Evolutionary conservation across 2,888 invertebrate genomes (phyloP).

Genomic region (Autographa gamma): DNA sequence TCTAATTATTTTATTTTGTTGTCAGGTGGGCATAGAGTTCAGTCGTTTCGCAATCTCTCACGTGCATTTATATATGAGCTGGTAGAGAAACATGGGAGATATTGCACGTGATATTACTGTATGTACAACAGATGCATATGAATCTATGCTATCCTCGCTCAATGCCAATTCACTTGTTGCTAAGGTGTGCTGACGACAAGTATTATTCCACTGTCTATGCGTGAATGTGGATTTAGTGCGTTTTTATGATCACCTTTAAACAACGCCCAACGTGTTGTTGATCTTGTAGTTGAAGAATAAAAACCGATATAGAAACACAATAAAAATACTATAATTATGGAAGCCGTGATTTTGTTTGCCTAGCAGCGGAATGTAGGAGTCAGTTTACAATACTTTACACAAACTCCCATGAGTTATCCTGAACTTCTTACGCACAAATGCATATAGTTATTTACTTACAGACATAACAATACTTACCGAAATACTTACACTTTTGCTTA

Average conservation of each 20-base stretch:
- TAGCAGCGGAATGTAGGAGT: neutral
- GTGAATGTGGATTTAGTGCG: neutral
- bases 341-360: neutral
- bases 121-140: conserved; percentile 16
- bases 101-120: conserved; percentile 34
- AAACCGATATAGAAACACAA: conserved; percentile 6
- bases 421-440: neutral
- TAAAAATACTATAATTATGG: conserved; percentile 8
- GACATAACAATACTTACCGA: neutral
- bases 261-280: conserved; percentile 9
- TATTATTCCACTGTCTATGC: conserved; percentile 19
- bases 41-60: conserved; percentile 30
- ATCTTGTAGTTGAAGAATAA: conserved; percentile 6
- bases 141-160: conserved; percentile 8
- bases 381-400: neutral
- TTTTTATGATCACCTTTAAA: conserved; percentile 12
- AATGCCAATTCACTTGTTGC: conserved; percentile 29
- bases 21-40: neutral
- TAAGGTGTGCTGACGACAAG: conserved; percentile 9
- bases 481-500: too few relatives aligned
- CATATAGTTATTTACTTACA: neutral
- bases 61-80: conserved; percentile 21
- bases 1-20: neutral
- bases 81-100: conserved; percentile 37
- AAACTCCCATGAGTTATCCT: neutral